Evolutionary conservation across 1,140 invertebrate species (phyloP), one percentile per base, ranked within the genome.

Genomic region (Plodia interpunctella): DNA sequence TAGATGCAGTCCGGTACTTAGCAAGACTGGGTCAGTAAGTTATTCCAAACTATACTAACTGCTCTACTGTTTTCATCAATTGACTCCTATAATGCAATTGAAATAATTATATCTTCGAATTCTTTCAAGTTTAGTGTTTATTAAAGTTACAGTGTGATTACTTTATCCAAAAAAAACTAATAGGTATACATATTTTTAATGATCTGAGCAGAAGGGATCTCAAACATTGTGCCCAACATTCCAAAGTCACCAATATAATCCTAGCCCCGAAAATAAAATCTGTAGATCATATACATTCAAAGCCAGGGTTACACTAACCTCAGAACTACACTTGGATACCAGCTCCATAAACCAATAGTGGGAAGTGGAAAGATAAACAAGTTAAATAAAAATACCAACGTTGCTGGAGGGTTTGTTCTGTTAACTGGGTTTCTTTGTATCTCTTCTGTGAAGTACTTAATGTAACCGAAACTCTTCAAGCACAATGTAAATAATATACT

Each of bases 401-500:
- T 44, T 44, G 30, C n/a, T 44, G 13, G 38, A 44, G 38, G 38
- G 38, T 44, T 44, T 44, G 15, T 6, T 44, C 38, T 44, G 38
- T 44, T 44, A 44, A 44, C 38, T 44, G 38, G 38, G 13, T 44
- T 44, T 44, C 38, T 44, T 44, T 44, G 38, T 44, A 44, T 44
- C 38, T 15, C 13, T 44, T 44, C 38, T 17, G 38, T 44, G 38
- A 15, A 44, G 38, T 17, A n/a, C 38, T 17, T 44, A 3, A 15
- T 44, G 38, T 44, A 44, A 44, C 38, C 15, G 38, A 44, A 44
- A 44, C 38, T 44, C 5, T 44, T 3, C 15, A 44, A 44, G 15
- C 15, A 15, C 30, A 15, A 44, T n/a, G n/a, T 4, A 44, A 15
- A 44, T 44, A 15, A 44, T 3, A 44, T 6, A n/a, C n/a, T n/a